Base-by-base conservation (phyloP, 2,113 vertebrate genomes). In the Calidris pugnax region DNA sequence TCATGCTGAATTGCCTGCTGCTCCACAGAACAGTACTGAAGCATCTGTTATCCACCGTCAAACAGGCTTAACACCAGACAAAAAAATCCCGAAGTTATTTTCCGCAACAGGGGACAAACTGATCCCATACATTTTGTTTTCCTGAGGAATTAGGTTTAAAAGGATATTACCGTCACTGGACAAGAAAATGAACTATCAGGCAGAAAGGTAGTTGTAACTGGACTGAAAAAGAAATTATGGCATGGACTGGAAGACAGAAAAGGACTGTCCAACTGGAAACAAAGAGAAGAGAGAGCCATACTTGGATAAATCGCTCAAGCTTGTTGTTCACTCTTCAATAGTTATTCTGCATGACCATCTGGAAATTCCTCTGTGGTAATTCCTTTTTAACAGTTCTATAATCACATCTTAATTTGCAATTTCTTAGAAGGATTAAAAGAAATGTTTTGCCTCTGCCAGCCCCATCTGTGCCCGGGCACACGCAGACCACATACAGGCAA, bases 391-490 rank as follows among this genome's bases (percentile, higher is more conserved):
- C 89, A 87, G 57, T 88, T 83, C 88, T 73, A 75, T 95, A 94
- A 97, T 95, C 87, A 89, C 66, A 91, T 91, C 81, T 79, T 95
- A 95, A 97, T 97, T 92, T 85, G 69, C 66, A 47, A 91, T 95
- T 97, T 97, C 91, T 95, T 92, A 82, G 73, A 95, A 97, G 71
- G 87, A 95, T 96, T 94, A 79, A 84, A 92, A 96, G 72, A 75
- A 96, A 50, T n/a, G 23, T 56, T 89, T 94, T 9, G 5, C 23
- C 59, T 93, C 68, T 82, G 66, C 83, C 77, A 93, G 90, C 17
- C 47, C 77, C 95, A 93, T 94, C 91, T 97, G 95, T 81, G 91
- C 32, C 64, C 7, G 2, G 41, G 60, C n/a, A 69, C 56, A 43
- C 6, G 20, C 62, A 56, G 32, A 59, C 7, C 7, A 33, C 1